phyloP scores from a whole-genome alignment of 2,113 vertebrate genomes.

The Pteronura brasiliensis region DNA sequence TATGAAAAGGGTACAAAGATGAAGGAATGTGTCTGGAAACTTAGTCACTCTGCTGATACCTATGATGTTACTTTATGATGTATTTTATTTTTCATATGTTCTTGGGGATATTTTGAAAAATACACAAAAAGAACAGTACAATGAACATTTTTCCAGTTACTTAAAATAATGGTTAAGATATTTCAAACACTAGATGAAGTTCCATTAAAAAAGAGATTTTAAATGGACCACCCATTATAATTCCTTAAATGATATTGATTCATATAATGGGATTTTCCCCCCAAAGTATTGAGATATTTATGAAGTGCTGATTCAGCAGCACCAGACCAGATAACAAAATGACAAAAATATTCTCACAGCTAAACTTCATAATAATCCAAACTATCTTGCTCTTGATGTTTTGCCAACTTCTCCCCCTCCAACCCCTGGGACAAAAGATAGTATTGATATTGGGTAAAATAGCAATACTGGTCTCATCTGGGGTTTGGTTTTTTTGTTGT shows the following conservation, averaged over 20 bases:
- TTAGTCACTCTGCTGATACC: background rate
- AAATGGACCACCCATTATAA: background rate
- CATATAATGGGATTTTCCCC: background rate
- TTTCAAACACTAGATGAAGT: background rate
- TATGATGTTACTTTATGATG: slow-evolving; percentile 2
- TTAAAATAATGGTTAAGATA: slow-evolving; percentile 34
- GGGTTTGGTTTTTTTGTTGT: background rate
- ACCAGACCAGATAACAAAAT: background rate
- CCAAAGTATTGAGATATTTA: background rate
- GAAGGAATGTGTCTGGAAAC: background rate
- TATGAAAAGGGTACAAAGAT: background rate
- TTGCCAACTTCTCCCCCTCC: background rate
- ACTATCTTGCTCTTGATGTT: slow-evolving; percentile 5
- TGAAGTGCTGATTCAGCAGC: background rate
- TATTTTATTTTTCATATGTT: background rate
- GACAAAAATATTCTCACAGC: background rate
- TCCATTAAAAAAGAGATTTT: background rate
- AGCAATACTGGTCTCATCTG: background rate
- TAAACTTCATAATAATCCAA: background rate
- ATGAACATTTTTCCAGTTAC: background rate
- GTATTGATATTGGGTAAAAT: background rate
- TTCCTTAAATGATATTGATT: background rate
- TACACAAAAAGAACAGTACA: background rate
- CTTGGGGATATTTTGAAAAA: background rate
- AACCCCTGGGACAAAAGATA: background rate